Conservation (phyloP, 2,113 vertebrate species). For the Sprattus sprattus region DNA sequence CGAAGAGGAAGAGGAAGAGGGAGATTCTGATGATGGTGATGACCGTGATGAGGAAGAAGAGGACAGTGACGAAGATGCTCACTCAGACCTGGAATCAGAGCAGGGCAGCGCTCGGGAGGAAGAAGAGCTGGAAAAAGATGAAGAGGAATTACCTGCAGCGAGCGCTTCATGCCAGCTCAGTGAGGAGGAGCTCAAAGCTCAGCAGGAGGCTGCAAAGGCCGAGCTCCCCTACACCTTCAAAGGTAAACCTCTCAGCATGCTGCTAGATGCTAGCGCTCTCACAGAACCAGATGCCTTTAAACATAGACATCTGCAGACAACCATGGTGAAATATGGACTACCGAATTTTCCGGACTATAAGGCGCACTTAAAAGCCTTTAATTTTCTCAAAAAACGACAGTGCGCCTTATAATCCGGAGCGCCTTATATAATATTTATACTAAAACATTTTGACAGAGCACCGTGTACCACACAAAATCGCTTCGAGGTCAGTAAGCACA, state of each 20-base stretch:
- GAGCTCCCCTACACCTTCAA: constrained; percentile 87
- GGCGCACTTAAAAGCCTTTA: too few relatives aligned
- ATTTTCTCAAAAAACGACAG: too few relatives aligned
- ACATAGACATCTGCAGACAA: neutral
- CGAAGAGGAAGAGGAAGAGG: constrained; percentile 42
- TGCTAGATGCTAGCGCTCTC: neutral
- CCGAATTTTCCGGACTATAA: too few relatives aligned
- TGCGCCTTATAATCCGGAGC: too few relatives aligned
- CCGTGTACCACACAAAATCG: too few relatives aligned
- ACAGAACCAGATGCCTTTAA: neutral
- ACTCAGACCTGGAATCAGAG: constrained; percentile 80
- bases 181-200: constrained; percentile 53
- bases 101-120: constrained; percentile 64
- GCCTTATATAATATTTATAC: too few relatives aligned
- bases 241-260: constrained; percentile 65
- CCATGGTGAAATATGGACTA: neutral
- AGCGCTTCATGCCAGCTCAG: constrained; percentile 3
- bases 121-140: constrained; percentile 30
- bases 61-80: constrained; percentile 59
- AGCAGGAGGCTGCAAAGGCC: constrained; percentile 65
- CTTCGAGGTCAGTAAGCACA: too few relatives aligned
- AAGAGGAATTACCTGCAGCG: constrained; percentile 13
- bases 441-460: too few relatives aligned
- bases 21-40: constrained; percentile 31
- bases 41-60: constrained; percentile 52